phyloP scores from a whole-genome alignment of 2,888 invertebrate genomes.

The Catocala nupta region DNA sequence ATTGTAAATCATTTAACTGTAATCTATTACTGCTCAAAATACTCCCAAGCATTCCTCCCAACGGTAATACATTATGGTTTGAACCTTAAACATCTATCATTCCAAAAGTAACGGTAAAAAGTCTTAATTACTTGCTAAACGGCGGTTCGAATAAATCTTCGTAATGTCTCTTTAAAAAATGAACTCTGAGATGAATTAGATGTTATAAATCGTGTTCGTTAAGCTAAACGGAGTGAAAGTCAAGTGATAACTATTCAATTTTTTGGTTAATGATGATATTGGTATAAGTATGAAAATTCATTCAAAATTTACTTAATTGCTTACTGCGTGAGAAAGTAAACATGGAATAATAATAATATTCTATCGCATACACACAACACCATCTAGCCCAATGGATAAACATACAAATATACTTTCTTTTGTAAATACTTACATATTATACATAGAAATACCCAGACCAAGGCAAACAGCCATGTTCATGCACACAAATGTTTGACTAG shows the following conservation, averaged over 20 bases:
- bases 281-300: neutral
- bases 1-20: slow-evolving; percentile 16
- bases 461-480: too few relatives aligned
- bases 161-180: slow-evolving; percentile 48
- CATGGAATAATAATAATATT: too few relatives aligned
- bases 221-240: slow-evolving; percentile 36
- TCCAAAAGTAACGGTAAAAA: slow-evolving; percentile 51
- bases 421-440: too few relatives aligned
- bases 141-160: slow-evolving; percentile 47
- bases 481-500: too few relatives aligned
- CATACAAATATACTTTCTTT: too few relatives aligned
- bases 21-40: slow-evolving; percentile 22
- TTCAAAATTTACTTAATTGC: too few relatives aligned
- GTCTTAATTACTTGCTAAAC: slow-evolving; percentile 59
- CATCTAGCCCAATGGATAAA: too few relatives aligned
- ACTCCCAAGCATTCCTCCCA: slow-evolving; percentile 5
- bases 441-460: too few relatives aligned
- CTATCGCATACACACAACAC: too few relatives aligned
- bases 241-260: slow-evolving; percentile 20
- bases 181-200: slow-evolving; percentile 35
- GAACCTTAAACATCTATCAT: slow-evolving; percentile 18
- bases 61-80: slow-evolving; percentile 1
- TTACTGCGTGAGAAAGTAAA: too few relatives aligned
- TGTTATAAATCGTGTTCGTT: slow-evolving; percentile 39
- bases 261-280: slow-evolving; percentile 10